Evolutionary conservation across 2,888 invertebrate species (phyloP).

Genomic region (Diogma glabrata): DNA sequence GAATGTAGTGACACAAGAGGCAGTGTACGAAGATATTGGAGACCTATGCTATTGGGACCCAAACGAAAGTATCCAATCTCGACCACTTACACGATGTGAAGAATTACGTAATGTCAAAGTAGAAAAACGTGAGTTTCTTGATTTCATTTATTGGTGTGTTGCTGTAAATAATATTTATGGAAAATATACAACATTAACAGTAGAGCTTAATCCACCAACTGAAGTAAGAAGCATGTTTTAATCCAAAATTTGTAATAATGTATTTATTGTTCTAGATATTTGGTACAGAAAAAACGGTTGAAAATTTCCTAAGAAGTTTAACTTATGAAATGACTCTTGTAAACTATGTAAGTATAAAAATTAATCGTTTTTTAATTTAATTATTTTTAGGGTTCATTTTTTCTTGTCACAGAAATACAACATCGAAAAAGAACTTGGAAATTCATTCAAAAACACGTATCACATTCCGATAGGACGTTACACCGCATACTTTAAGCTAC

Average conservation of each 20-base stretch:
- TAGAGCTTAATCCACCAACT: neutral
- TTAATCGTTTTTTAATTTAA: neutral
- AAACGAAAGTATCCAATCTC: neutral
- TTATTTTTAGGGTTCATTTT: neutral
- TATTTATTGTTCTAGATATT: neutral
- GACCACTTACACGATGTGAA: neutral
- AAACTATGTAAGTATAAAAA: neutral
- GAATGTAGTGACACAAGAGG: neutral
- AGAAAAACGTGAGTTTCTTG: neutral
- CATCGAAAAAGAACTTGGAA: neutral
- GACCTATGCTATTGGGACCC: neutral
- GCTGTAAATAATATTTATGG: neutral
- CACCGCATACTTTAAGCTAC: no score
- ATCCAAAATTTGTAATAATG: no score
- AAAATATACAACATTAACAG: neutral
- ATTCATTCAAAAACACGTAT: neutral
- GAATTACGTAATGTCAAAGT: neutral
- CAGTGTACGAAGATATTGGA: neutral
- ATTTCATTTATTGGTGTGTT: conserved; percentile 1
- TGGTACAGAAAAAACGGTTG: neutral
- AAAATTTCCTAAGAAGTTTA: neutral
- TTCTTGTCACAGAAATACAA: neutral
- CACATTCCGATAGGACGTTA: no score
- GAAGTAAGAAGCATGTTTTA: neutral
- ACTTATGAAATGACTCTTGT: neutral